phyloP scores from a whole-genome alignment of 2,113 vertebrate species.

The Rhinopomastus cyanomelas region DNA sequence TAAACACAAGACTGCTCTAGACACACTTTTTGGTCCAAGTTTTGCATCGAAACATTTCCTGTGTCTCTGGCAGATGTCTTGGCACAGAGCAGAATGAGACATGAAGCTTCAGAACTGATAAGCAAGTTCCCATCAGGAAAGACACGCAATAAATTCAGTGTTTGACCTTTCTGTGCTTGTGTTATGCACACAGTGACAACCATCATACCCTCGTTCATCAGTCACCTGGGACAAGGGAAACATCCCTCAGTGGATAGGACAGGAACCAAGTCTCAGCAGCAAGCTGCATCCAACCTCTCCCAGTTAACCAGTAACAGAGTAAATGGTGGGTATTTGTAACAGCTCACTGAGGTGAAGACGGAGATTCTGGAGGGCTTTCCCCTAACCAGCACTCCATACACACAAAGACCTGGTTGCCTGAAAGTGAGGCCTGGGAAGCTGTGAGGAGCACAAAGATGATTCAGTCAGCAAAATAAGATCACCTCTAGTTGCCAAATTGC shows the following conservation, averaged over 20 bases:
- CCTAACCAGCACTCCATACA: neutral
- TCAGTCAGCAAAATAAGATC: neutral
- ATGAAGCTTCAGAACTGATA: neutral
- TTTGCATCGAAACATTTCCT: neutral
- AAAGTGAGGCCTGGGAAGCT: neutral
- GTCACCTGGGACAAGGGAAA: neutral
- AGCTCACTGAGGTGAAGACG: neutral
- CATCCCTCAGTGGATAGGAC: neutral
- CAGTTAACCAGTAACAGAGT: conserved; percentile 6
- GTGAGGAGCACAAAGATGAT: neutral
- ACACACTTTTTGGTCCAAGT: neutral
- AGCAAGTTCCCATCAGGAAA: neutral
- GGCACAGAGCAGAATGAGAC: neutral
- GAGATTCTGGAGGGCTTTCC: neutral
- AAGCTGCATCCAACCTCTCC: neutral
- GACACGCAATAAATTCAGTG: neutral
- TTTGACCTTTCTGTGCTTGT: neutral
- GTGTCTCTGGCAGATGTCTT: neutral
- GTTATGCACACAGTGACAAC: neutral
- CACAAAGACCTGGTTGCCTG: neutral
- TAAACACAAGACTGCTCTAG: neutral
- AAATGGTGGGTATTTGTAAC: neutral
- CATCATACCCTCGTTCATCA: neutral
- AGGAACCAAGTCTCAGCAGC: neutral
- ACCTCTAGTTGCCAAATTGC: neutral